A percentile compares a stretch with the other conserved stretches of the same genome.
These are phyloP conservation scores for Aeoliscus strigatus DNA, from an alignment of 2,797 vertebrate species.

Conservation along the genomic window DNA sequence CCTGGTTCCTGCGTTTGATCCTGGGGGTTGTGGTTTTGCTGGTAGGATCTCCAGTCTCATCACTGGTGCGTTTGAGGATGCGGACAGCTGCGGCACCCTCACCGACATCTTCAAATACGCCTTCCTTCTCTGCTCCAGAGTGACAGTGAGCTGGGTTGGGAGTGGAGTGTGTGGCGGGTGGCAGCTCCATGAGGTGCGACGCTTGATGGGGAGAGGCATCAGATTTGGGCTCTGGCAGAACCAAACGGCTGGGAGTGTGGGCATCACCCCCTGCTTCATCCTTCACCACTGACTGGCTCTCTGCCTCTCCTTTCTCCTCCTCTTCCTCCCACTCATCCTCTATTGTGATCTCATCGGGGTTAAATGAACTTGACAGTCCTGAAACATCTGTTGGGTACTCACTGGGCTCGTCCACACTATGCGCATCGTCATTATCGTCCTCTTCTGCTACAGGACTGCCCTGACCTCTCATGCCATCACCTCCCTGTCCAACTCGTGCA, in stretches of 20 bases:
- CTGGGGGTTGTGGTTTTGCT: constrained; percentile 68
- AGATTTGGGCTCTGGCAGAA: constrained; percentile 70
- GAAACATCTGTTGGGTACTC: constrained; percentile 88
- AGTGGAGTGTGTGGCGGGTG: constrained; percentile 59
- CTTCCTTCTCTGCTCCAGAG: constrained; percentile 24
- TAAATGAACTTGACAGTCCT: constrained; percentile 80
- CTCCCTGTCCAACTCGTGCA: constrained; percentile 68
- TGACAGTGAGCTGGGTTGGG: constrained; percentile 6
- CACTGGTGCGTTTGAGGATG: constrained; percentile 81
- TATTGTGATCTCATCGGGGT: constrained; percentile 94
- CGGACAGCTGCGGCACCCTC: constrained; percentile 41
- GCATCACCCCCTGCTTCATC: constrained; percentile 24
- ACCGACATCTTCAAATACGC: not conserved
- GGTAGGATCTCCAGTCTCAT: constrained; percentile 37
- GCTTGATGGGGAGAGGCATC: constrained; percentile 16
- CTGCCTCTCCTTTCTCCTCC: constrained; percentile 37
- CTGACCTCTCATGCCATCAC: constrained; percentile 37
- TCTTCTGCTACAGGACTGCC: constrained; percentile 55
- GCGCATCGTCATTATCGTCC: constrained; percentile 70
- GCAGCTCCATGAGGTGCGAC: constrained; percentile 38
- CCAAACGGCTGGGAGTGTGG: constrained; percentile 56
- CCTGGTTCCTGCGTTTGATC: constrained; percentile 95
- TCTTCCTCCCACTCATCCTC: constrained; percentile 89
- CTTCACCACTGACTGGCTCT: not conserved
- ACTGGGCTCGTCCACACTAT: constrained; percentile 82